Base-by-base conservation (phyloP, 2,113 vertebrate genomes). In the Syngnathus typhle region DNA sequence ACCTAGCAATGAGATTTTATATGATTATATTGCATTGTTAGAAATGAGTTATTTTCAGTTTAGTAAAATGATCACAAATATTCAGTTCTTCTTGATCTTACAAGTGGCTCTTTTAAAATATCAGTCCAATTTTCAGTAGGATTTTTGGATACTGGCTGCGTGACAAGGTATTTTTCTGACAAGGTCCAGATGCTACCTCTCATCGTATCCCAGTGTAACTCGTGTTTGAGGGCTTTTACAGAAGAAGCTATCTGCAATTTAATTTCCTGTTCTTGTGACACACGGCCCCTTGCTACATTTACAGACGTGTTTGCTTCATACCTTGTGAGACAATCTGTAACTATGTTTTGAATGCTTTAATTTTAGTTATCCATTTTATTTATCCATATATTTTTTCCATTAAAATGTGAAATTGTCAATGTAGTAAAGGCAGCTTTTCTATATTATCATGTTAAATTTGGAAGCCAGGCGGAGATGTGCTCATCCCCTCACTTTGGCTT, bases 201-300 rank as follows among this genome's bases (percentile, higher is more conserved):
- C 19, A 65, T 58, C 55, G 1, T 15, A 49, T 66, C 47, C 44
- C 67, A 63, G 54, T 77, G 62, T 2, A 36, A 68, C 60, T 1
- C 23, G 68, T 58, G 64, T 79, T 76, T 74, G 37, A 60, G 39
- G 36, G 65, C 82, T 19, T 82, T 79, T 81, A 83, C 44, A 67
- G 46, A 62, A 61, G 38, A 69, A 60, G 69, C 75, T 77, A 81
- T 72, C 80, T 83, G 87, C 87, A 90, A 90, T 84, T 91, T 92
- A 90, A 90, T 84, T 91, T 92, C 91, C 91, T 89, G 88, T 89
- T 76, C 76, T 80, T 80, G 71, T 77, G 73, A 85, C 83, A 83
- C 88, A 81, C 68, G 86, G 88, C 85, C 72, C 18, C 81, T 88
- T 89, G 79, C 85, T 76, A 79, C 85, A 90, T 74, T 74, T 68